A percentile compares a stretch with the other conserved stretches of the same genome.
These are phyloP conservation scores for Microtus ochrogaster DNA, from an alignment of 2,113 vertebrate species.

Conservation along the genomic window DNA sequence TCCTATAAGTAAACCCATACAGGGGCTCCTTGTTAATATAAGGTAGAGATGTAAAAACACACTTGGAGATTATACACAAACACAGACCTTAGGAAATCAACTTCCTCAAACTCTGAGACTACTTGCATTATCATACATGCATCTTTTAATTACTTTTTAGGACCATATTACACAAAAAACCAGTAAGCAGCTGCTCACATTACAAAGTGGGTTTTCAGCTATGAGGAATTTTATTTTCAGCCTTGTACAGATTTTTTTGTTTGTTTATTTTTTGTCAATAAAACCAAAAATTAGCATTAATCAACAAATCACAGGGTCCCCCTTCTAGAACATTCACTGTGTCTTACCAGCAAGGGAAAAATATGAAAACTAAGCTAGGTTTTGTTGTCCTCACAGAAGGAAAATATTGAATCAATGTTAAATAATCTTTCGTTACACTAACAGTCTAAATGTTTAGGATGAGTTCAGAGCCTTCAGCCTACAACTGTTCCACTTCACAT, in stretches of 20 bases:
- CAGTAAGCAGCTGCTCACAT: background rate
- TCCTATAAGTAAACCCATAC: background rate
- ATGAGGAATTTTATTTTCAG: background rate
- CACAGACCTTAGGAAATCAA: background rate
- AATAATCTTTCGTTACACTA: background rate
- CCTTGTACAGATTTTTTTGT: background rate
- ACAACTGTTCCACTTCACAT: conserved; percentile 33
- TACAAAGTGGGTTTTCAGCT: background rate
- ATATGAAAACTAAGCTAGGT: background rate
- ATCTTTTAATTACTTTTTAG: background rate
- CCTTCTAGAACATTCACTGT: conserved; percentile 18
- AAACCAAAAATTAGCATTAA: conserved; percentile 49
- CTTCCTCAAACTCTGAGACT: background rate
- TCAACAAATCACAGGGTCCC: background rate
- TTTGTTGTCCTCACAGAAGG: conserved; percentile 1
- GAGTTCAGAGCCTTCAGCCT: background rate
- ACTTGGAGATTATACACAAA: background rate
- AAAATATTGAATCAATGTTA: conserved; percentile 6
- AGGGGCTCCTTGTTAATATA: background rate
- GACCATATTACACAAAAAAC: background rate
- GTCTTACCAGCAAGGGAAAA: background rate
- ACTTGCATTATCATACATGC: background rate
- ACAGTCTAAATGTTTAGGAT: conserved; percentile 18
- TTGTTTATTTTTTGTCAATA: background rate
- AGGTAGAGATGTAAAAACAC: background rate